Base-by-base conservation (phyloP, 2,888 invertebrate species). In the Heliconius hortense region DNA sequence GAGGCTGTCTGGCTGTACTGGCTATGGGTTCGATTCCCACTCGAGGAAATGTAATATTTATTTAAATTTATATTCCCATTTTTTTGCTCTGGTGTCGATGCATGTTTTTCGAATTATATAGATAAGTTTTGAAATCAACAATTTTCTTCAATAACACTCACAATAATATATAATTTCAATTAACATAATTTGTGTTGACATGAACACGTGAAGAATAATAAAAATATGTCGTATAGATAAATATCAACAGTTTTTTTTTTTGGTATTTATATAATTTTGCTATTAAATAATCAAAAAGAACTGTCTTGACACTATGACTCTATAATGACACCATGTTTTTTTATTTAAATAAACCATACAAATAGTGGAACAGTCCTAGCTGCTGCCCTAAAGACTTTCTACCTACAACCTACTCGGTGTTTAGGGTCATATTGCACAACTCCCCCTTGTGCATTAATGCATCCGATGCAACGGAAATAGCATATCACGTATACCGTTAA, bases 401-500 rank as follows among this genome's bases (percentile, higher is more conserved):
- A 28, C 21, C 8, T 3, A n/a, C 10, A n/a, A 13, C 64, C 13
- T 11, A 35, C n/a, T 13, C n/a, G 35, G 35, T 24, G 31, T 24
- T 59, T 18, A 71, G 39, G 39, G 59, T 59, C 39, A 73, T 48
- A 77, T 80, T 80, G 76, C 76, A 74, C 71, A 77, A 76, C 43
- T 53, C n/a, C 53, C 26, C 53, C 43, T 62, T 67, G 59, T 66
- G 74, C 76, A 69, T 70, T 59, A n/a, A 60, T 67, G 60, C 60
- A 74, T 71, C 73, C 78, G 73, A 76, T 75, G 73, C 77, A 82
- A 82, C 81, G 84, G 84, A 84, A 84, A 81, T 81, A 82, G 82
- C 85, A 81, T 84, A 85, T 86, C 86, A 84, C 84, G 85, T 83
- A 81, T 77, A 78, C 78, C 79, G 86, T 84, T 86, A 86, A 86